A percentile compares a stretch with the other conserved stretches of the same genome.
phyloP scores from a whole-genome alignment of 2,113 vertebrate genomes.

The Scortum barcoo region DNA sequence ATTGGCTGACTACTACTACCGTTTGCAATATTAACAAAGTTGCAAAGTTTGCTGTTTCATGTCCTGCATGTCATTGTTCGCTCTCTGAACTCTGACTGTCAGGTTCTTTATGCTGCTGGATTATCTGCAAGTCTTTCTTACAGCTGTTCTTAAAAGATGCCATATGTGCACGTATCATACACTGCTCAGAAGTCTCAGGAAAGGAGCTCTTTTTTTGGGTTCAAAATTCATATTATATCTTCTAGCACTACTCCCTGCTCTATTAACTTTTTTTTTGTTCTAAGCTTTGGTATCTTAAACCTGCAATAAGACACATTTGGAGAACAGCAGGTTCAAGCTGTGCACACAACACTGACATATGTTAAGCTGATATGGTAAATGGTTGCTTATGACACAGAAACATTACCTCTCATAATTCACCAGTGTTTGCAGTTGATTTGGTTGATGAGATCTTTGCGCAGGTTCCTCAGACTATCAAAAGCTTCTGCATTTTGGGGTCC shows the following conservation, averaged over 20 bases:
- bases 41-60: background rate
- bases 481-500: no score
- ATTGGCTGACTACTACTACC: background rate
- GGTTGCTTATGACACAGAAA: background rate
- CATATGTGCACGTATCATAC: background rate
- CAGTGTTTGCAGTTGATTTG: background rate
- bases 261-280: background rate
- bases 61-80: constrained; percentile 11
- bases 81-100: constrained; percentile 3
- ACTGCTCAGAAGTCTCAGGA: background rate
- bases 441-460: background rate
- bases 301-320: background rate
- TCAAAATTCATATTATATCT: background rate
- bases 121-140: background rate
- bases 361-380: no score
- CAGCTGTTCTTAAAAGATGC: background rate
- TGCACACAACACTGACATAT: no score
- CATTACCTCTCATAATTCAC: background rate
- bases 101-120: background rate
- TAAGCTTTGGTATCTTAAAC: background rate
- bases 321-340: no score
- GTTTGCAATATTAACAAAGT: background rate
- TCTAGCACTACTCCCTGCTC: background rate
- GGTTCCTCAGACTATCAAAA: no score
- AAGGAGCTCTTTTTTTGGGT: background rate